Conservation (phyloP, 92 coral and sea anemone genomes). For the Bergia sp. region DNA sequence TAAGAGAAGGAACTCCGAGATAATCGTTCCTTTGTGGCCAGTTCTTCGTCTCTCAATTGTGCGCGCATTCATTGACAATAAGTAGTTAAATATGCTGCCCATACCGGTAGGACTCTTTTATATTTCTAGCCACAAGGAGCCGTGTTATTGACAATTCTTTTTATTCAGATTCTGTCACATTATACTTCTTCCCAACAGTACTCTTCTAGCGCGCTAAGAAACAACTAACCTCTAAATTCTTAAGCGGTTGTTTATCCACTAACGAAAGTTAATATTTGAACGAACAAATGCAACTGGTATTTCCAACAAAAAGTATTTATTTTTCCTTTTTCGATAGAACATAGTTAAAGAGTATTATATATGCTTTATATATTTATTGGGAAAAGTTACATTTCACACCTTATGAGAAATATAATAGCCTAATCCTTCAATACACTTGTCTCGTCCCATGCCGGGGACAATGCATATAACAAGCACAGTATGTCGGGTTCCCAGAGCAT, state of each 20-base stretch:
- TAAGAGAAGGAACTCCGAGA: background rate
- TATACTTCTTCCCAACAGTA: background rate
- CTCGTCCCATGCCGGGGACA: constrained; percentile 33
- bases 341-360: constrained; percentile 26
- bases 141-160: background rate
- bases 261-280: background rate
- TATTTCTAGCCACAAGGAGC: background rate
- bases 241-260: constrained; percentile 2
- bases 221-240: too few relatives aligned
- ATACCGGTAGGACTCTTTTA: background rate
- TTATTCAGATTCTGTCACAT: constrained; percentile 19
- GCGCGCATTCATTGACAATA: background rate
- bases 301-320: background rate
- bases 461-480: constrained; percentile 10
- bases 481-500: constrained; percentile 35
- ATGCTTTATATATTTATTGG: constrained; percentile 9
- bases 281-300: background rate
- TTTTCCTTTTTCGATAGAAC: background rate
- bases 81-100: constrained; percentile 11
- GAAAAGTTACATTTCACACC: constrained; percentile 45
- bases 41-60: background rate
- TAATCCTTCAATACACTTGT: constrained; percentile 14
- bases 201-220: background rate
- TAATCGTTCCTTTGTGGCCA: background rate
- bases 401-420: constrained; percentile 27